Conservation (phyloP, 2,888 invertebrate genomes). For the Phaonia tiefii region DNA sequence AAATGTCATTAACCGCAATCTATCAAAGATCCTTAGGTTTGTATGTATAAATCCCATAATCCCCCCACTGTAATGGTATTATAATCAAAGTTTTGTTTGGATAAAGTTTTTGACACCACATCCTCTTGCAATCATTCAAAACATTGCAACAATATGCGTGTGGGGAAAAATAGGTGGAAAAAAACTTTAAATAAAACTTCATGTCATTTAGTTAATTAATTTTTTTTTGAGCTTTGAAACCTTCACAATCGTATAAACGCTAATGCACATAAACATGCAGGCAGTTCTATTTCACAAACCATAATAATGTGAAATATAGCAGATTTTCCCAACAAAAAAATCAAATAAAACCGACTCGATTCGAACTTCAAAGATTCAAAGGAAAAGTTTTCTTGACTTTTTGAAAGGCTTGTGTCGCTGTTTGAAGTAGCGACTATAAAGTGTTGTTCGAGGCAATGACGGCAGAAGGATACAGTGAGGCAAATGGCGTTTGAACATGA, state of each 20-base stretch:
- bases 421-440: neutral
- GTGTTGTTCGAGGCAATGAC: too few relatives aligned
- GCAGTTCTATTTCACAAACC: neutral
- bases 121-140: constrained; percentile 10
- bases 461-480: too few relatives aligned
- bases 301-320: constrained; percentile 40
- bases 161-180: constrained; percentile 5
- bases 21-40: too few relatives aligned
- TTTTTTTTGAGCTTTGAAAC: constrained; percentile 47
- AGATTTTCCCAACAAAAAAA: constrained; percentile 15
- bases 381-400: constrained; percentile 26
- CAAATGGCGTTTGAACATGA: too few relatives aligned
- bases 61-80: neutral
- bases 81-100: constrained; percentile 45
- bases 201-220: constrained; percentile 70
- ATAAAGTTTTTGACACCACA: constrained; percentile 54
- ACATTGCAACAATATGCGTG: constrained; percentile 36
- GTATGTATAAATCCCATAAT: too few relatives aligned
- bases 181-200: constrained; percentile 61
- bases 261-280: neutral
- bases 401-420: constrained; percentile 9
- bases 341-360: neutral
- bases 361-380: neutral
- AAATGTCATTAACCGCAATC: too few relatives aligned
- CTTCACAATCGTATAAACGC: too few relatives aligned